These are phyloP conservation scores for Diabrotica balteata DNA, from an alignment of 2,888 invertebrate species.

Conservation along the genomic window DNA sequence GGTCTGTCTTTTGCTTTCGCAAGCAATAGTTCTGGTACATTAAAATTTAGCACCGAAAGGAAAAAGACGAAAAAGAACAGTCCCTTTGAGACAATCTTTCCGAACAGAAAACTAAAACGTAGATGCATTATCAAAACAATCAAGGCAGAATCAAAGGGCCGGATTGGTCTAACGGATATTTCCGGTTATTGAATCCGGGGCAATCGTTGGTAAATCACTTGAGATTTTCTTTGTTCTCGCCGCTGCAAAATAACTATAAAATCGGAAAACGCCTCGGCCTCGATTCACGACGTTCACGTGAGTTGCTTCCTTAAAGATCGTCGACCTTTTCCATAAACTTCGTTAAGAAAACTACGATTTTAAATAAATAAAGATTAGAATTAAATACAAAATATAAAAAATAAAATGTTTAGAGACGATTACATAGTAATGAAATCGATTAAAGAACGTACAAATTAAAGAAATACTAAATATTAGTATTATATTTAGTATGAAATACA, in stretches of 20 bases:
- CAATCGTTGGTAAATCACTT: slow-evolving; percentile 54
- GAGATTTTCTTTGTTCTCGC: slow-evolving; percentile 48
- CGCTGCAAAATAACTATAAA: slow-evolving; percentile 43
- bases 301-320: slow-evolving; percentile 27
- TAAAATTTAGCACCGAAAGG: slow-evolving; percentile 1
- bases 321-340: slow-evolving; percentile 1
- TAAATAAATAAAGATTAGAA: background rate
- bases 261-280: slow-evolving; percentile 30
- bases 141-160: slow-evolving; percentile 55
- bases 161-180: slow-evolving; percentile 53
- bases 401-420: background rate
- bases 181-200: slow-evolving; percentile 55
- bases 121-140: slow-evolving; percentile 54
- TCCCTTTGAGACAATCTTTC: slow-evolving; percentile 5
- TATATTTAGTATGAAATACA: too few relatives aligned
- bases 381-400: background rate
- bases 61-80: too few relatives aligned
- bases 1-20: too few relatives aligned
- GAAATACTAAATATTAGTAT: too few relatives aligned
- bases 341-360: background rate
- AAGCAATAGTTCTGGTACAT: background rate
- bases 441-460: too few relatives aligned
- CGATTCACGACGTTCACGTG: slow-evolving; percentile 25
- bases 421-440: too few relatives aligned
- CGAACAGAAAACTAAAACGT: slow-evolving; percentile 47